Conservation (phyloP, 2,113 vertebrate species). For the Chunga burmeisteri region DNA sequence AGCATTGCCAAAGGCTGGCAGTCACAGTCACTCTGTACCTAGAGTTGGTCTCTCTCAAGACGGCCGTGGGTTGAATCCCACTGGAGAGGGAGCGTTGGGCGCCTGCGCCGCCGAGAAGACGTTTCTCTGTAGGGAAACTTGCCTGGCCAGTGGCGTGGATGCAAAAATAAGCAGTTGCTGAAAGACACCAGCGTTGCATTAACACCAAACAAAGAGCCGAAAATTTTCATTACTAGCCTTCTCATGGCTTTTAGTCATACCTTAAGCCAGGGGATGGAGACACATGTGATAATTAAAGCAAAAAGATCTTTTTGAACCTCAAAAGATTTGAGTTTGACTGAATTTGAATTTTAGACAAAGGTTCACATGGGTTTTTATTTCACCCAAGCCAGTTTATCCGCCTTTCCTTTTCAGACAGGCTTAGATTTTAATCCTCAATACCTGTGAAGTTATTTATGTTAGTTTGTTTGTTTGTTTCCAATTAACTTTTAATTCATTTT, state of each 20-base stretch:
- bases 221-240: conserved; percentile 25
- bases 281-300: conserved; percentile 37
- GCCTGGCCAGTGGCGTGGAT: not conserved
- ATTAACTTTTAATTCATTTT: conserved; percentile 44
- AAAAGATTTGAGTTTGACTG: conserved; percentile 33
- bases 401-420: conserved; percentile 41
- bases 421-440: conserved; percentile 54
- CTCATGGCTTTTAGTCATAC: conserved; percentile 49
- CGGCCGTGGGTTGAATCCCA: not conserved
- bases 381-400: conserved; percentile 6
- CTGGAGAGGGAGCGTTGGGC: rapidly evolving
- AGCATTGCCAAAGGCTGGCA: not conserved
- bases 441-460: conserved; percentile 39
- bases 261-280: conserved; percentile 15
- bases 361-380: conserved; percentile 54
- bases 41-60: not conserved
- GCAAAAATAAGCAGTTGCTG: not conserved
- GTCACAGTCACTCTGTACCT: not conserved
- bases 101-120: not conserved
- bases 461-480: conserved; percentile 57
- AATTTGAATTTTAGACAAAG: conserved; percentile 51
- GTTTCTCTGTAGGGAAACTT: not conserved
- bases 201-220: not conserved
- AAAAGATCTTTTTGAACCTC: conserved; percentile 56
- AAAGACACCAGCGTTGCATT: not conserved